Evolutionary conservation across 2,888 invertebrate genomes (phyloP), one percentile per base, ranked within the genome.

Genomic region (Andrena dorsata): DNA sequence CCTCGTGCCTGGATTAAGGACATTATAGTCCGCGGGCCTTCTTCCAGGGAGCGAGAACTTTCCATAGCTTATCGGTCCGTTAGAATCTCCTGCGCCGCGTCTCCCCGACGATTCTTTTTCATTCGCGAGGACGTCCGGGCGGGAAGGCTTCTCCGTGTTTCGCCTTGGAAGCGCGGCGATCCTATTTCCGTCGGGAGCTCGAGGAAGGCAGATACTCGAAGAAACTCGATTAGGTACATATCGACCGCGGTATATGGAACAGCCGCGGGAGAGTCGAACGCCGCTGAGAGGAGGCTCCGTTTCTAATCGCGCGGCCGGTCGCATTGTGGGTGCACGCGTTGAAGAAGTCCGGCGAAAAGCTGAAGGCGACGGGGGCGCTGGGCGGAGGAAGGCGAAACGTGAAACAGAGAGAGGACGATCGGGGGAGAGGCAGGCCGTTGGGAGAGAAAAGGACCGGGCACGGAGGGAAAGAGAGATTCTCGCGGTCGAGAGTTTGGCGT

Each of bases 401-500:
- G 61, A 51, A 53, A 32, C 13, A 28, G 13, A 47, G 13, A 47
- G 51, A 20, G 30, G 6, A 32, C 32, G 53, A 56, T 23, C 32
- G 7, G n/a, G n/a, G 49, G 28, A n/a, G 30, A 49, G 41, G 51
- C 26, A 56, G 47, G 30, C 26, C 2, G 35, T 7, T 5, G 32
- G 49, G 35, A 26, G 61, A 49, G 35, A 72, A 47, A 35, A 30
- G 20, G 30, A 32, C 23, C 16, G 28, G 28, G 8, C n/a, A 10
- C 58, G 53, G 58, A 51, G 78, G 73, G 70, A 78, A 66, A 84
- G 86, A 80, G 80, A 60, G 64, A 76, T 71, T 71, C 73, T 79
- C 81, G 82, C 74, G 79, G 81, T 61, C 66, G 81, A 85, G 86
- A 83, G 86, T 83, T 89, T 88, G 82, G 89, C 82, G 87, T 86